Evolutionary conservation across 30 jellyfish, hydroid and myxozoan species (phyloP).

Genomic region (Turritopsis rubra): DNA sequence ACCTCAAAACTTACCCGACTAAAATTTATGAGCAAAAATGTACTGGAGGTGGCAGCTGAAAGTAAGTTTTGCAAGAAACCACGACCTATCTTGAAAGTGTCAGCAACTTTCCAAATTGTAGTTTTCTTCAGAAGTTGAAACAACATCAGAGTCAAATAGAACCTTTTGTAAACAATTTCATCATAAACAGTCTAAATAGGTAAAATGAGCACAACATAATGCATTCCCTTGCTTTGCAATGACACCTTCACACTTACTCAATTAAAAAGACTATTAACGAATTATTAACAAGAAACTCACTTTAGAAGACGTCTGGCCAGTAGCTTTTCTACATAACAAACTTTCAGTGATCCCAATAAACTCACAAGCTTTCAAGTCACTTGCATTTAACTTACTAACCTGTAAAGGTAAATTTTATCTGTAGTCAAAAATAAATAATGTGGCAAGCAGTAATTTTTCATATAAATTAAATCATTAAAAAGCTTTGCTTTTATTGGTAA

Average conservation of each 20-base stretch:
- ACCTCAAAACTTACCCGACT: conserved; percentile 34
- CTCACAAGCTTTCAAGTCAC: conserved; percentile 64
- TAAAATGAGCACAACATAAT: background rate
- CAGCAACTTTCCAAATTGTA: conserved; percentile 70
- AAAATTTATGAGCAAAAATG: conserved; percentile 50
- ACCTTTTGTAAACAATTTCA: conserved; percentile 58
- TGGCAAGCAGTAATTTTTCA: too few relatives aligned
- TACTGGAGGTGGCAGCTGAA: conserved; percentile 56
- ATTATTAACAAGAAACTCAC: conserved; percentile 16
- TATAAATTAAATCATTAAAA: too few relatives aligned
- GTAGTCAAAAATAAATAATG: too few relatives aligned
- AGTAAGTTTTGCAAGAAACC: conserved; percentile 79
- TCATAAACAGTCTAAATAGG: conserved; percentile 39
- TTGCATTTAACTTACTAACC: conserved; percentile 48
- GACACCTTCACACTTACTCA: background rate
- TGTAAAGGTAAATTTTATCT: too few relatives aligned
- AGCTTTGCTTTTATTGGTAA: too few relatives aligned
- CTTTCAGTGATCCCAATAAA: conserved; percentile 73
- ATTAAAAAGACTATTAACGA: background rate
- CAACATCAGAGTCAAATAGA: conserved; percentile 63
- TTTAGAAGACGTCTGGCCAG: conserved; percentile 74
- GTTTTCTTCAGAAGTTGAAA: conserved; percentile 56
- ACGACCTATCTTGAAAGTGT: conserved; percentile 40
- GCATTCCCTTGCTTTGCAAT: background rate
- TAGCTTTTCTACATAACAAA: conserved; percentile 65